Base-by-base conservation (phyloP, 2,888 invertebrate species). In the Eurytoma adleriae region DNA sequence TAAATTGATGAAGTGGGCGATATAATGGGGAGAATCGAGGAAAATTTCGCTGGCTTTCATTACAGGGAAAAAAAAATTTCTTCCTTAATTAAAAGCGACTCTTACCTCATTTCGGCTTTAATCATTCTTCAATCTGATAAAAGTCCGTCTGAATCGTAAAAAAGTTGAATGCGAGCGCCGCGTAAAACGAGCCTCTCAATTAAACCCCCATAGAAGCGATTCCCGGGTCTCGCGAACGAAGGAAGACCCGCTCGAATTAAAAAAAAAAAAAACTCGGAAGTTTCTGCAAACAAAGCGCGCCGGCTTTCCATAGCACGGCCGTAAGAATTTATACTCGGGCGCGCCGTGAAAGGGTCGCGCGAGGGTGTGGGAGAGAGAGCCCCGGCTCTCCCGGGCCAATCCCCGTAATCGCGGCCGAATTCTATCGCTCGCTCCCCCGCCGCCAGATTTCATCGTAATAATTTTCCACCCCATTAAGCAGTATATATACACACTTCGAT, bases 371-470 rank as follows among this genome's bases (percentile, higher is more conserved):
- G 30, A 64, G n/a, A 16, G 30, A 40, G 40, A 40, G 40, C 7
- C 40, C 40, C 40, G 18, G 67, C 13, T 10, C 30, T 14, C 30
- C 12, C 16, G 64, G 67, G n/a, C 66, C 72, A 57, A 69, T 68
- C 68, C 40, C 80, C 50, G 69, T 74, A 69, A 70, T 77, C 73
- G 73, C 69, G 79, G 67, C 18, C 20, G 62, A 75, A 75, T 76
- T 77, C 52, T 27, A 27, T 48, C 83, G 82, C 83, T 18, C n/a
- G 62, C 40, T 10, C 14, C 14, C 54, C 54, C 79, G 84, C 82
- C 81, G 84, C 86, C 86, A 88, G 89, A 89, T 90, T 90, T 90
- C 89, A 89, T 89, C 89, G 87, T 90, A 88, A 90, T 90, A 90
- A 90, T 90, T 90, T 90, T 89, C 90, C 88, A 85, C 83, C 77